Conservation (phyloP, 2,113 vertebrate species). For the Promerops cafer region DNA sequence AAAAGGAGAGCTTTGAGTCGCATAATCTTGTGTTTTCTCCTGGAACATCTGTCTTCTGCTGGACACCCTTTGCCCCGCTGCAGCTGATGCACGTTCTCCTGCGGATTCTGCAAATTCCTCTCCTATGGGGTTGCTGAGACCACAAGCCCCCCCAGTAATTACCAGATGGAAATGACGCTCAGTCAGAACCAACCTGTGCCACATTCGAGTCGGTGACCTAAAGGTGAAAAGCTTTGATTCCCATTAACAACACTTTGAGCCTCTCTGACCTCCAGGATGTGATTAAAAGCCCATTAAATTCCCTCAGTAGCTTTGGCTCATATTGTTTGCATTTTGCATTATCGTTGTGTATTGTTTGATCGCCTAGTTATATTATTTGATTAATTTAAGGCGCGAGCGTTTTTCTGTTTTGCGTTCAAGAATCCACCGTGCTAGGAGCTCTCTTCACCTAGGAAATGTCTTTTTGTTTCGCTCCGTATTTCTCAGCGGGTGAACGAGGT, state of each 20-base stretch:
- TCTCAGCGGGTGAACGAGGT: not conserved
- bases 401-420: not conserved
- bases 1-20: not conserved
- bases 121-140: not conserved
- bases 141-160: not conserved
- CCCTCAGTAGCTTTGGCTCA: not conserved
- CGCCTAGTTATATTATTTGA: not conserved
- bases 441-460: not conserved
- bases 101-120: not conserved
- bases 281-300: constrained; percentile 23
- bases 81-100: not conserved
- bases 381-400: not conserved
- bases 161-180: not conserved
- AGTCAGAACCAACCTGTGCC: not conserved
- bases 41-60: not conserved
- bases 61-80: not conserved
- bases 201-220: not conserved
- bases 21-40: not conserved
- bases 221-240: constrained; percentile 25
- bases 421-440: not conserved
- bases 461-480: not conserved
- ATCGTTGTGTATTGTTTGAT: not conserved
- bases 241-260: not conserved
- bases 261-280: constrained; percentile 4
- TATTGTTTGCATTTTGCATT: not conserved